Base-by-base conservation (phyloP, 2,797 vertebrate genomes). In the Mycteria americana region DNA sequence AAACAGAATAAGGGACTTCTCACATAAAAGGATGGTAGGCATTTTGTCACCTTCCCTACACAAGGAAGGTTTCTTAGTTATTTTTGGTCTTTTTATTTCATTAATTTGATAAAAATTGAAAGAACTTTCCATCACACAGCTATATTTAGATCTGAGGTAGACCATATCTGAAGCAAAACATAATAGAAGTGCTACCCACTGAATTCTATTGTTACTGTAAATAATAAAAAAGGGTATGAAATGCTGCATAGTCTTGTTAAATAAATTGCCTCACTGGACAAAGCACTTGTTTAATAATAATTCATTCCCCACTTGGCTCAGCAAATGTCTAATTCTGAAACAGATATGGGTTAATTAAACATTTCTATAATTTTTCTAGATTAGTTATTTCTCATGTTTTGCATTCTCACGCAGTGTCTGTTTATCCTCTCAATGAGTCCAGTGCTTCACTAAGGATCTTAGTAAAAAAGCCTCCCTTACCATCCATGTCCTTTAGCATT, bases 1-100 rank as follows among this genome's bases (percentile, higher is more conserved):
- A 82, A 75, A 48, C 7, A 59, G 51, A 83, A 33, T 45, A 72
- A 76, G 7, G 7, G 13, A 45, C 5, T 9, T 56, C 7, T 60
- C 43, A 48, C 1, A 0, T 43, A 45, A 76, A 73, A 92, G 4
- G 5, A 7, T 1, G 1, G 14, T 39, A 70, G 43, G 1, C 3
- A 41, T 78, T 91, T 82, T 57, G 12, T 62, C 30, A 68, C 33
- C 9, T 68, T 94, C 28, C 23, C 35, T 30, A 37, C 4, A 65
- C 30, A 64, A 68, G 19, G 7, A 63, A 62, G 5, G 1, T 14
- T 79, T 62, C 28, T 89, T 45, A 25, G 25, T 84, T 74, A 7
- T n/a, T 75, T 80, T 69, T 48, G 4, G 35, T 23, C 10, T 67
- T 85, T 70, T 73, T 30, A 22, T 54, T 89, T 73, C 3, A 56